A percentile compares a stretch with the other conserved stretches of the same genome.
Evolutionary conservation across 2,797 vertebrate genomes (phyloP).

Genomic region (Sarcoramphus papa): DNA sequence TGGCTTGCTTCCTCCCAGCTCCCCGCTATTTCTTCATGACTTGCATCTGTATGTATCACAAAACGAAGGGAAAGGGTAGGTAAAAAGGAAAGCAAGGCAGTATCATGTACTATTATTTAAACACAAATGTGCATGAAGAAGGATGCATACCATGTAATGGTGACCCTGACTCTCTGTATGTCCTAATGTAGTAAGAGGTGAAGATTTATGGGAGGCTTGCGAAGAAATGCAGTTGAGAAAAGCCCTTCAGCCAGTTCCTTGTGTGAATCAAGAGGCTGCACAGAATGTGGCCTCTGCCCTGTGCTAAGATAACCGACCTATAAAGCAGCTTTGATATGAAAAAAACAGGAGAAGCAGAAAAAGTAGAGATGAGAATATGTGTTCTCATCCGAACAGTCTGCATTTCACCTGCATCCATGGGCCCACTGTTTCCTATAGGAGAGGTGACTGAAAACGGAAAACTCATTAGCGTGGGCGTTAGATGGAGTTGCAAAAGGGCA

Average conservation of each 20-base stretch:
- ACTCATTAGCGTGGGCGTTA: accelerated
- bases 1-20: background rate
- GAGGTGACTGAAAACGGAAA: background rate
- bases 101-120: background rate
- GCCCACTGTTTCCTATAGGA: background rate
- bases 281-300: background rate
- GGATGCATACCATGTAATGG: background rate
- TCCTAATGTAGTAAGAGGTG: background rate
- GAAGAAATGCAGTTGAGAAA: background rate
- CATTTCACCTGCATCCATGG: background rate
- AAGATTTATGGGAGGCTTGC: background rate
- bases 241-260: background rate
- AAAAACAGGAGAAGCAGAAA: background rate
- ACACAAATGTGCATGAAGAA: background rate
- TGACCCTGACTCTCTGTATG: background rate
- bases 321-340: background rate
- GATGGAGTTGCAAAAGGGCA: background rate
- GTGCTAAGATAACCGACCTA: background rate
- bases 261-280: background rate
- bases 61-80: background rate
- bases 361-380: background rate
- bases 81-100: background rate
- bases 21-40: background rate
- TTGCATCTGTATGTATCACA: background rate
- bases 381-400: background rate